Base-by-base conservation (phyloP, 2,113 vertebrate genomes). In the Cavia aperea region DNA sequence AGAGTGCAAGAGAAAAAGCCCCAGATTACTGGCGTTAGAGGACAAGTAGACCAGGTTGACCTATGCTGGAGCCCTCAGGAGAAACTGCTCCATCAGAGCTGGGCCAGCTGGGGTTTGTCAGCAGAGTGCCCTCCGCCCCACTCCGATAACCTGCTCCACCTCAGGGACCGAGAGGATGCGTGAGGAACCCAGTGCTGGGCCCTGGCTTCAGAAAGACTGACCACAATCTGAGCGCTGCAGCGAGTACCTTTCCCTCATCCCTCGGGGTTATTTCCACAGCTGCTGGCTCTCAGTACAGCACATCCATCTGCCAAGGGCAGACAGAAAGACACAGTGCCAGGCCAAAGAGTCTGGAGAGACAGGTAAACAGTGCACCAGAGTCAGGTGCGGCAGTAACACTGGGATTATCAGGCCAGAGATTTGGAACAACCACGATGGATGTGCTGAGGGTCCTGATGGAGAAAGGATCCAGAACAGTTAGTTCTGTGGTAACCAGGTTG, bases 121-220 rank as follows among this genome's bases (percentile, higher is more conserved):
- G 39, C 31, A 36, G 62, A 73, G 73, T 23, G 33, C 68, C 33
- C 24, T 49, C 54, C 6, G 49, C 51, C 31, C 31, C 39, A 58
- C 4, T 31, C 31, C 29, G 43, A 21, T 23, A 10, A 13, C 56
- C 60, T 63, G 6, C 11, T n/a, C 12, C 19, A 49, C 24, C 24
- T 39, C n/a, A 31, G 43, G 56, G 24, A 46, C 51, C 29, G 51
- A 79, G 33, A 65, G 66, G 16, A 5, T 1, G 33, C 31, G 26
- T 51, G 68, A 66, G 33, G n/a, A 9, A 16, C 90, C 39, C 58
- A 58, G 82, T 56, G 14, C 1, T 7, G 26, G 62, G 58, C 7
- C 1, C 13, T 1, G 11, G 46, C 10, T 36, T 56, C 36, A 66
- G 4, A 43, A 66, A 58, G 36, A 65, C 4, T 0, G n/a, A 62